Conservation (phyloP, 1,140 invertebrate genomes). For the Drosophila asahinai region DNA sequence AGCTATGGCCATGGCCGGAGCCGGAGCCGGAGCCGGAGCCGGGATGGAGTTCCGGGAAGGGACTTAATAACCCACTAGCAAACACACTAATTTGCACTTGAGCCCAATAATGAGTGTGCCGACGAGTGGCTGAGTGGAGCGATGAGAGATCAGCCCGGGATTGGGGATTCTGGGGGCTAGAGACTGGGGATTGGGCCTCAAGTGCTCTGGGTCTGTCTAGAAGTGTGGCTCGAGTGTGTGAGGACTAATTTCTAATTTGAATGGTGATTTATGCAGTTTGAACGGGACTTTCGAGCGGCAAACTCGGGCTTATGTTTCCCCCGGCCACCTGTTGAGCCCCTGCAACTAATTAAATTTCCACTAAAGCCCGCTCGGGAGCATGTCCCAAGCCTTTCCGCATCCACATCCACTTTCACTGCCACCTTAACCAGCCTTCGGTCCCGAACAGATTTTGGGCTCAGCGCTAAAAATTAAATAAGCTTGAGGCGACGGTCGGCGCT, state of each 20-base stretch:
- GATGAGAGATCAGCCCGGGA: slow-evolving; percentile 35
- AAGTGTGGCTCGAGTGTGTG: slow-evolving; percentile 58
- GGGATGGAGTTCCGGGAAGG: slow-evolving; percentile 25
- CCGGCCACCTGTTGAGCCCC: slow-evolving; percentile 44
- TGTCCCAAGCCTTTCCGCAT: slow-evolving; percentile 8
- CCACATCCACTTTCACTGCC: slow-evolving; percentile 31
- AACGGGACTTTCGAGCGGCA: slow-evolving; percentile 45
- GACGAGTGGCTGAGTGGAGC: slow-evolving; percentile 62
- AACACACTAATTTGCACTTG: slow-evolving; percentile 84
- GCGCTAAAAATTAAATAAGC: slow-evolving; percentile 71
- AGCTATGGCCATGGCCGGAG: slow-evolving; percentile 1
- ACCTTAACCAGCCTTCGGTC: slow-evolving; percentile 22
- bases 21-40: not conserved
- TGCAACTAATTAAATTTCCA: slow-evolving; percentile 55
- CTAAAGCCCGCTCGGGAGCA: slow-evolving; percentile 19
- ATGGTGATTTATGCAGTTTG: slow-evolving; percentile 82
- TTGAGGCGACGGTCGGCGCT: slow-evolving; percentile 58
- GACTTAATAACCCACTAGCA: slow-evolving; percentile 82
- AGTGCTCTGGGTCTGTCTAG: slow-evolving; percentile 56
- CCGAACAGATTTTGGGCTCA: slow-evolving; percentile 68
- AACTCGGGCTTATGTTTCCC: slow-evolving; percentile 17
- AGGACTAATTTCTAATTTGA: slow-evolving; percentile 81
- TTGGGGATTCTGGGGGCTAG: slow-evolving; percentile 4
- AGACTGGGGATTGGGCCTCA: slow-evolving; percentile 24
- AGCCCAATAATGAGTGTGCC: slow-evolving; percentile 82